Base-by-base conservation (phyloP, 2,888 invertebrate species). In the Eudasyphora cyanicolor region DNA sequence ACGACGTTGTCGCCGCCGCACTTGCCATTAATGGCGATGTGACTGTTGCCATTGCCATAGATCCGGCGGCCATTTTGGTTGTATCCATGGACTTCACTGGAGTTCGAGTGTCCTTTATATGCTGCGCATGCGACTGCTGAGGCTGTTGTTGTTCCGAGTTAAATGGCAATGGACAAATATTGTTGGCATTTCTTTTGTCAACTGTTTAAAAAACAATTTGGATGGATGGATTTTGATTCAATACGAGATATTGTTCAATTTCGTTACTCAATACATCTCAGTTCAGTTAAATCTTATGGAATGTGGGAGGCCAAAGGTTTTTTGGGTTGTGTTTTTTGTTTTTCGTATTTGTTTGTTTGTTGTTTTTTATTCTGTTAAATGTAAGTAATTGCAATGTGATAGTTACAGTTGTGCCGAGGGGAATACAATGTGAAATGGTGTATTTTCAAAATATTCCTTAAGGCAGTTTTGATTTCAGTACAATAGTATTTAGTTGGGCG, bases 111-210 rank as follows among this genome's bases (percentile, higher is more conserved):
- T 38, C 38, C 42, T 14, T 57, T 27, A 12, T 12, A 21, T 57
- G 38, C 29, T 73, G 62, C 32, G 60, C 75, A 21, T 49, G 57
- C 21, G 7, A 12, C 57, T n/a, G 35, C 21, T 29, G 62, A 32
- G 10, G 38, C 12, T 12, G 29, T 21, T 38, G 60, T 0, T 38
- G 27, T 1, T 54, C 8, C 14, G 67, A 57, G 27, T 32, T 69
- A 38, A 24, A 64, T 57, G 74, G 45, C 69, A 74, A 57, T 32
- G 87, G 84, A 86, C 88, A 88, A 87, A 90, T 88, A 89, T 90
- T 88, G 85, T 91, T 91, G 86, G 90, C 91, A 88, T 91, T 91
- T 84, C 81, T 85, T 82, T 86, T 83, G 81, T 88, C 88, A 87
- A 88, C 90, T 89, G 87, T 89, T 88, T 86, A 67, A 67, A 67